These are phyloP conservation scores for Babyrousa celebensis DNA, from an alignment of 2,797 vertebrate genomes.

Conservation along the genomic window DNA sequence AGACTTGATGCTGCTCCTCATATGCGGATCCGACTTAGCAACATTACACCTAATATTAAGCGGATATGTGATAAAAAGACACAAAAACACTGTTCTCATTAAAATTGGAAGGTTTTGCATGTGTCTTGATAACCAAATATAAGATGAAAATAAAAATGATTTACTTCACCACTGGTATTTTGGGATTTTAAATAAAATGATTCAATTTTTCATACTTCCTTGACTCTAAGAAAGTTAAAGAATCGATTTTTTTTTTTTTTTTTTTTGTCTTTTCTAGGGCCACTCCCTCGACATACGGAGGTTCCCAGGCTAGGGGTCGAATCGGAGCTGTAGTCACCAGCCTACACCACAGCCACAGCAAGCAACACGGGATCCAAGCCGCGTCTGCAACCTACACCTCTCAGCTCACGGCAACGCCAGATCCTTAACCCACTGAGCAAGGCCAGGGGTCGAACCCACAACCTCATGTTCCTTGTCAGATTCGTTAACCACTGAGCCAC, in stretches of 20 bases:
- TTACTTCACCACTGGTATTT: constrained; percentile 74
- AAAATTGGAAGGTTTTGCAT: constrained; percentile 81
- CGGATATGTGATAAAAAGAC: constrained; percentile 85
- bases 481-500: too few relatives aligned
- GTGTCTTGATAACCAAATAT: constrained; percentile 80
- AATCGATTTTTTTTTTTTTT: not conserved
- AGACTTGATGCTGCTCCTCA: constrained; percentile 86
- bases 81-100: constrained; percentile 86
- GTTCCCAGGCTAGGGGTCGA: too few relatives aligned
- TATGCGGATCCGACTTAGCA: constrained; percentile 84
- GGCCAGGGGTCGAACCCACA: too few relatives aligned
- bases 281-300: too few relatives aligned
- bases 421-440: too few relatives aligned
- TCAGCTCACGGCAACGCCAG: too few relatives aligned
- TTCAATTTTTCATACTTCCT: constrained; percentile 56
- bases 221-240: constrained; percentile 64
- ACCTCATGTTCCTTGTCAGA: too few relatives aligned
- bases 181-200: constrained; percentile 70
- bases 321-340: too few relatives aligned
- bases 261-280: too few relatives aligned
- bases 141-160: constrained; percentile 82
- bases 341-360: too few relatives aligned
- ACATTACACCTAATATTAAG: constrained; percentile 85
- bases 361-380: too few relatives aligned
- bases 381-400: too few relatives aligned